These are phyloP conservation scores for Ciona savignyi DNA, from an alignment of 23 tunicate genomes.

Conservation along the genomic window DNA sequence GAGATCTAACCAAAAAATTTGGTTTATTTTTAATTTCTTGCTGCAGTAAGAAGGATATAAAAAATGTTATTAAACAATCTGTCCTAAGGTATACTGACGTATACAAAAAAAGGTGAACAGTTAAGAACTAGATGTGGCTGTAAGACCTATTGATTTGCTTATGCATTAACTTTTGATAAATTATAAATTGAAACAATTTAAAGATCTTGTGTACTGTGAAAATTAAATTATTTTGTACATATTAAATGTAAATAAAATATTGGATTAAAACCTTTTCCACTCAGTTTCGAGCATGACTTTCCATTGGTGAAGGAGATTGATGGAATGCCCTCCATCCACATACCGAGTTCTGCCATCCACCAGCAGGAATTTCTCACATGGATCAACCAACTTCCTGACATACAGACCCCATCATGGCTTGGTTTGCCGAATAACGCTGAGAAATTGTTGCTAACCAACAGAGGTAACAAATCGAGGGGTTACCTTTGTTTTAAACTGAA, in stretches of 20 bases:
- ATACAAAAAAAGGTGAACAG: no score
- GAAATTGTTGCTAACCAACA: conserved; percentile 74
- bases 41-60: no score
- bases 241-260: no score
- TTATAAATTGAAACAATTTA: no score
- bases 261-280: no score
- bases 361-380: conserved; percentile 85
- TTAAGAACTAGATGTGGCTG: no score
- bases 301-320: conserved; percentile 49
- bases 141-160: no score
- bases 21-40: no score
- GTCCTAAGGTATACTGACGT: not conserved
- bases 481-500: conserved; percentile 1
- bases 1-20: no score
- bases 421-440: conserved; percentile 99
- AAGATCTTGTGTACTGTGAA: no score
- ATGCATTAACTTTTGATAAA: no score
- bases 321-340: conserved; percentile 49
- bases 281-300: conserved; percentile 82
- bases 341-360: conserved; percentile 65
- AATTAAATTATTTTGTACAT: no score
- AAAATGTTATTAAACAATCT: not conserved
- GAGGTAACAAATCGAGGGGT: conserved; percentile 15
- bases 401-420: conserved; percentile 95
- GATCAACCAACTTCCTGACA: conserved; percentile 78